A percentile compares a stretch with the other conserved stretches of the same genome.
These are phyloP conservation scores for Brachionus koreanus DNA, from an alignment of 1,140 invertebrate genomes.

Conservation along the genomic window DNA sequence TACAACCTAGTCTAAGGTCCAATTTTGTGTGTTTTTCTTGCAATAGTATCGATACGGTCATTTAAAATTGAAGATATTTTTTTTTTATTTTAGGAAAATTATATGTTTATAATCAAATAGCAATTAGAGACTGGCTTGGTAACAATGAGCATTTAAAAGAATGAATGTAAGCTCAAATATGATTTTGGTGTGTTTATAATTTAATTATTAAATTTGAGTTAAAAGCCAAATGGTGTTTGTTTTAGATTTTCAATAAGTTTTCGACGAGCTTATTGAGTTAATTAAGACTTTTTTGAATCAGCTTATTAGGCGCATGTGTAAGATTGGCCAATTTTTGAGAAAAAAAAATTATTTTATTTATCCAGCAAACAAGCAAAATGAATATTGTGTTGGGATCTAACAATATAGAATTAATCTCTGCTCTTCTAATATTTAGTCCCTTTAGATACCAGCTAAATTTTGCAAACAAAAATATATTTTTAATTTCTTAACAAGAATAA, in stretches of 20 bases:
- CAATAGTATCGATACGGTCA: neutral
- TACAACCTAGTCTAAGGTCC: neutral
- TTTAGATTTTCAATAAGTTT: conserved; percentile 5
- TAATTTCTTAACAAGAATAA: no score
- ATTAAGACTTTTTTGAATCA: neutral
- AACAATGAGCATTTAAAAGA: neutral
- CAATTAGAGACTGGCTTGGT: neutral
- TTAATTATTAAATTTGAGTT: conserved; percentile 11
- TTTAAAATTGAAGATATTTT: neutral
- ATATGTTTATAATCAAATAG: neutral
- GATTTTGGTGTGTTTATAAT: neutral
- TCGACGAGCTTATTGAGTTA: neutral
- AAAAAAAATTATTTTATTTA: no score
- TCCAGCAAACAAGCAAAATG: no score
- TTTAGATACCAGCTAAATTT: no score
- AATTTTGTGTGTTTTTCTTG: neutral
- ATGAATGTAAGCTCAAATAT: neutral
- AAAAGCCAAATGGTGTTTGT: conserved; percentile 1
- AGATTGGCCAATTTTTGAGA: neutral
- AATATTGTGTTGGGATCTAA: no score
- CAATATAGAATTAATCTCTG: no score
- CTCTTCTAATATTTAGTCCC: no score
- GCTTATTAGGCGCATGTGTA: neutral
- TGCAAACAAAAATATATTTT: no score
- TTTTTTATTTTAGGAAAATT: neutral